These are phyloP conservation scores for Platorchestia sp. DNA, from an alignment of 1,140 invertebrate genomes.

Conservation along the genomic window DNA sequence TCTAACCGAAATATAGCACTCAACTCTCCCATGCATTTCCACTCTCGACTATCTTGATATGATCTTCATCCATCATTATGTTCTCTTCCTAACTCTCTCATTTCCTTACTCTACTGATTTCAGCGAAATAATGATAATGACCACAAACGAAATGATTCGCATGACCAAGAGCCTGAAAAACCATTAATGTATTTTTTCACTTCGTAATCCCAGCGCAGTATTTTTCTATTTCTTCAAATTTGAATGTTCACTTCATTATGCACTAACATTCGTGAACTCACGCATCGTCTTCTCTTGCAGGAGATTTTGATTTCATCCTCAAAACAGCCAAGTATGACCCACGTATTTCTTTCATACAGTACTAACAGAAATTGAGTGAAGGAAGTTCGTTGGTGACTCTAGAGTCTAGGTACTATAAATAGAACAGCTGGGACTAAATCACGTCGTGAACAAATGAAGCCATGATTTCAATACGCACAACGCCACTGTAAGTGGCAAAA, in stretches of 20 bases:
- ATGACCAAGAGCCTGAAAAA: neutral
- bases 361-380: neutral
- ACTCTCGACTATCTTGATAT: no score
- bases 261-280: neutral
- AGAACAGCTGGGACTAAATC: neutral
- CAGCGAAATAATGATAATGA: neutral
- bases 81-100: no score
- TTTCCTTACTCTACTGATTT: neutral
- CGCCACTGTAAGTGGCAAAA: neutral
- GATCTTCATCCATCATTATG: no score
- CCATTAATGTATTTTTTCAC: neutral
- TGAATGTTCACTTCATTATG: no score
- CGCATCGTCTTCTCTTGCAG: neutral
- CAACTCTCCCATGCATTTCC: no score
- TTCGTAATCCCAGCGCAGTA: neutral
- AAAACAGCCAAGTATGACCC: neutral
- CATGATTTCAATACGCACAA: neutral
- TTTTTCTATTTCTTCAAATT: no score
- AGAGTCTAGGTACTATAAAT: neutral
- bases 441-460: neutral
- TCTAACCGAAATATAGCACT: no score
- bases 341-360: neutral
- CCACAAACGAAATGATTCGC: neutral
- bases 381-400: neutral
- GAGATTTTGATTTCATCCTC: neutral